phyloP scores from a whole-genome alignment of 2,888 invertebrate genomes.

The Caenorhabditis virilis region DNA sequence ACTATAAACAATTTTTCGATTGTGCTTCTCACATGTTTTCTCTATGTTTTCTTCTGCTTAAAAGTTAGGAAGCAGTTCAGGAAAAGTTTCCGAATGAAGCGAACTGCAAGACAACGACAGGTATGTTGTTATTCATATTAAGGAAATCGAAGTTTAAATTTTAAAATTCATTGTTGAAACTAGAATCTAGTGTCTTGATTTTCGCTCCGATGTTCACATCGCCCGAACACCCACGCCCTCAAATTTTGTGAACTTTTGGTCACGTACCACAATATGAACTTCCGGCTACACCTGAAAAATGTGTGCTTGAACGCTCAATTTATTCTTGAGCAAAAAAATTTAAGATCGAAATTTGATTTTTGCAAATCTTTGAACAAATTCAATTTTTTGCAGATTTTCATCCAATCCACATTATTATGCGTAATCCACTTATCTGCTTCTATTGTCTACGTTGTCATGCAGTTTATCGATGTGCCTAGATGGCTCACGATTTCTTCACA shows the following conservation, averaged over 20 bases:
- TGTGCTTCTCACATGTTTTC: slow-evolving; percentile 29
- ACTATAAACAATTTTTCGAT: slow-evolving; percentile 34
- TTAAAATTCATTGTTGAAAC: no score
- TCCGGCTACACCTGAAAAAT: no score
- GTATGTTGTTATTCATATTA: slow-evolving; percentile 4
- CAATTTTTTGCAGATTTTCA: slow-evolving; percentile 19
- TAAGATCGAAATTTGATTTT: no score
- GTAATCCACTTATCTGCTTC: slow-evolving; percentile 26
- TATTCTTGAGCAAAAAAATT: no score
- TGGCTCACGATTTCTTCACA: slow-evolving; percentile 21
- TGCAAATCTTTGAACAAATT: background rate
- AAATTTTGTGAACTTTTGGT: background rate
- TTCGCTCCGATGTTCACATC: no score
- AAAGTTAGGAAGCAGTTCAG: slow-evolving; percentile 26
- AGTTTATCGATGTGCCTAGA: slow-evolving; percentile 20
- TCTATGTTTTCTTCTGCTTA: slow-evolving; percentile 33
- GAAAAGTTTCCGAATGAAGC: slow-evolving; percentile 25
- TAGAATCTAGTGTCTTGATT: no score
- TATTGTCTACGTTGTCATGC: slow-evolving; percentile 32
- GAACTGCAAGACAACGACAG: slow-evolving; percentile 28
- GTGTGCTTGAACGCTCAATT: no score
- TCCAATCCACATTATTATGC: slow-evolving; percentile 29
- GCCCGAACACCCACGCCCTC: no score
- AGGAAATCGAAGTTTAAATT: no score
- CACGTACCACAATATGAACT: no score